Base-by-base conservation (phyloP, 2,888 invertebrate species). In the Gastrophysa polygoni region DNA sequence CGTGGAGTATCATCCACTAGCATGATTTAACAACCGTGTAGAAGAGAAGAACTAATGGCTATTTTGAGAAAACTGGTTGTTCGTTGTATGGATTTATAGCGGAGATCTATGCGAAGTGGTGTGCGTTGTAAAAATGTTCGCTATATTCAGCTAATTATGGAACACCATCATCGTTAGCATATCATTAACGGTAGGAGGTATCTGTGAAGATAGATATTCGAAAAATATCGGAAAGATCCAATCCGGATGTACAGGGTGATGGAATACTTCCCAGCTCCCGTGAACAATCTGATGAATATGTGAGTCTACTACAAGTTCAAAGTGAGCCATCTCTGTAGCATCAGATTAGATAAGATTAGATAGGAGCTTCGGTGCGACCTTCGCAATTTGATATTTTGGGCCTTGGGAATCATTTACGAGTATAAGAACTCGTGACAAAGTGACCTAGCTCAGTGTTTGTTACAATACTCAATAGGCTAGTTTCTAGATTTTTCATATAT, bases 11-110 rank as follows among this genome's bases (percentile, higher is more conserved):
- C 38, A 38, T 38, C 38, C 38, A 8, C 29, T 32, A 10, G 29
- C 29, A 32, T 32, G 29, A 32, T 32, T 32, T 10, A 32, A 32
- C 29, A 32, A 32, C 29, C 29, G 6, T 32, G 29, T 38, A n/a
- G 38, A 14, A 38, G n/a, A 38, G 38, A 38, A 38, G 38, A 38
- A 38, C 38, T 38, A 38, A 38, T 38, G 68, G 72, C 70, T 72
- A 72, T 73, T 73, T 72, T 66, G 68, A 71, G 72, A 69, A 66
- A 70, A 71, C 70, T 64, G 71, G 72, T 73, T 71, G 24, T 46
- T 68, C 60, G 63, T 73, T 70, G 34, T 52, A 68, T 63, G 63
- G 59, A 70, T 70, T 67, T 68, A 68, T 70, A 63, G 52, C 63
- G 57, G 51, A 64, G 61, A 47, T 38, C 51, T 59, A 47, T 32